Base-by-base conservation (phyloP, 2,888 invertebrate species). In the Tortrix viridana region DNA sequence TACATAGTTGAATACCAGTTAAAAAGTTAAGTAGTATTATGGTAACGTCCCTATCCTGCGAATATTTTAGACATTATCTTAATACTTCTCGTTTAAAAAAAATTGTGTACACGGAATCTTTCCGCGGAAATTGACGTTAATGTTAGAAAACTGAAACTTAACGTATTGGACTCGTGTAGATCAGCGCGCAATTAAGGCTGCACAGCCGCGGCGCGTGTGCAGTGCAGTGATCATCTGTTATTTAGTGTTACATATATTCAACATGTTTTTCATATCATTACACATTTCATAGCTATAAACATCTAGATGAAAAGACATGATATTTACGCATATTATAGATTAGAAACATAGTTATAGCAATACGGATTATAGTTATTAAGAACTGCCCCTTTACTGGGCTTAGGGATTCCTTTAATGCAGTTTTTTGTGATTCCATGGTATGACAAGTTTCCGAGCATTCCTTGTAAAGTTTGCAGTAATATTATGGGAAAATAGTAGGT, bases 241-340 rank as follows among this genome's bases (percentile, higher is more conserved):
- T 65, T 53, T 71, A 72, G 72, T 77, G 16, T 16, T 41, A 79
- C 73, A 70, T 80, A 80, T 72, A 72, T 78, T 70, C 71, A 65
- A 80, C 79, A 82, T 85, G 82, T 81, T 84, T 85, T 85, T 81
- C 76, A 90, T 91, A 90, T 91, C 90, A 88, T 88, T 85, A 86
- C 80, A 89, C 86, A 90, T 89, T 81, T 90, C 89, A 88, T 91
- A 90, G 89, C 81, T 81, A 81, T 80, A 85, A 85, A 84, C 85
- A 85, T 86, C 74, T 88, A 85, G 82, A 74, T 75, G 75, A 82
- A 84, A 84, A 84, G 74, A 86, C 84, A 85, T 80, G 66, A 76
- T 82, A 85, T 86, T 85, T 83, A 85, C 73, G 79, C 81, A 32
- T 73, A 52, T 46, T 53, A 77, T 84, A 86, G 80, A 72, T 70